Base-by-base conservation (phyloP, 2,888 invertebrate genomes). In the Drosophila pegasa region DNA sequence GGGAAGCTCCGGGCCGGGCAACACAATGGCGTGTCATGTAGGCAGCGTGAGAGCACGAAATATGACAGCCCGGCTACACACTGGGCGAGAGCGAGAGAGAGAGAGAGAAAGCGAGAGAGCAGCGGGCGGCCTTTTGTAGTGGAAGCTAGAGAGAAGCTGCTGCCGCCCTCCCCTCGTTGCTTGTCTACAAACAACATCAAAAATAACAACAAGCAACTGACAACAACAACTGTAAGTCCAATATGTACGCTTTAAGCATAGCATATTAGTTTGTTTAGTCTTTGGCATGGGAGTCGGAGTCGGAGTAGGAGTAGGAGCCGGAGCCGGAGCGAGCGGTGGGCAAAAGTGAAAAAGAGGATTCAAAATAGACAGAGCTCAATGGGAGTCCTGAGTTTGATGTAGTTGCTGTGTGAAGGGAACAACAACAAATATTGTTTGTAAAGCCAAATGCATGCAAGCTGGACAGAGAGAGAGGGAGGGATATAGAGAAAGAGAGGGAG, bases 181-280 rank as follows among this genome's bases (percentile, higher is more conserved):
- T 45, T 59, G 74, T 66, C 37, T 51, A 78, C 75, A 77, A 79
- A 79, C 77, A 79, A 77, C 71, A 79, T 80, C 65, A 77, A 77
- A 75, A 75, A 77, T 75, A 75, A 75, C 75, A 75, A 75, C 78
- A 77, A 71, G 69, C 71, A 69, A 78, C 73, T 60, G 81, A 61
- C 85, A 81, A 73, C 84, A 80, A 73, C 84, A 85, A 81, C 87
- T 78, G 66, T 78, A 84, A 81, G 87, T 85, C 88, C 79, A 88
- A 88, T 88, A 86, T 87, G 88, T 88, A 88, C 86, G 88, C 88
- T 88, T 88, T 87, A 88, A 86, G 86, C 86, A 86, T 86, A 86
- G 83, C 88, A 86, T 86, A 86, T 88, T 86, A 86, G 86, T 86
- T 88, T 88, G 87, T 78, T 80, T 71, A 78, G 78, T 71, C 65